Base-by-base conservation (phyloP, 2,113 vertebrate genomes). In the Siniperca knerii region DNA sequence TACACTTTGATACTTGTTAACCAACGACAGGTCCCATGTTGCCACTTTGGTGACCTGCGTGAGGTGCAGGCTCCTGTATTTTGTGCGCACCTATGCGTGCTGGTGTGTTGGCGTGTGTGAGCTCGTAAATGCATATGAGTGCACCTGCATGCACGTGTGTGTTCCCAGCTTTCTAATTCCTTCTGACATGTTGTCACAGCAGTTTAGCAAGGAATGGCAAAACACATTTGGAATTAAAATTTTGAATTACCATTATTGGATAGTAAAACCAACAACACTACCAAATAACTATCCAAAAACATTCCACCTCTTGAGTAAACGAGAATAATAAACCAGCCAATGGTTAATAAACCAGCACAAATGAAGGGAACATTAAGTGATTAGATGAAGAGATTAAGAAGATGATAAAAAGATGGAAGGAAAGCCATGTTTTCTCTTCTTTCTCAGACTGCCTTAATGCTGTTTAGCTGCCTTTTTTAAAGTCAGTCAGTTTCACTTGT, bases 111-210 rank as follows among this genome's bases (percentile, higher is more conserved):
- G 48, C 15, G 64, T 15, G 67, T 44, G 42, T 6, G 3, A 46
- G 54, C 6, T 13, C 3, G 2, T 9, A 18, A 40, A 44, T 69
- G 33, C 57, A 40, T 8, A 23, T 4, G 33, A 77, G 62, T 58
- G 40, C 54, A 60, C 54, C 20, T 70, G 77, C 57, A 79, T 70
- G 77, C 57, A 79, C 20, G 29, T 42, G 60, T 80, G 29, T 74
- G 23, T 64, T 54, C n/a, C 57, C 42, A 37, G 40, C 15, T 33
- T 74, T 20, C 16, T 72, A 77, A 66, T 79, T 54, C 64, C 20
- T 8, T 25, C 29, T 37, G 58, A 33, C 54, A 21, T 58, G 86
- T 57, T 74, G 55, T 71, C 72, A 42, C 60, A 73, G 48, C 72
- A 6, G 44, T 76, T 81, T 46, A 33, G 23, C 4, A 10, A 29